phyloP scores from a whole-genome alignment of 2,113 vertebrate genomes.

The Xenotilapia flavipinnis region DNA sequence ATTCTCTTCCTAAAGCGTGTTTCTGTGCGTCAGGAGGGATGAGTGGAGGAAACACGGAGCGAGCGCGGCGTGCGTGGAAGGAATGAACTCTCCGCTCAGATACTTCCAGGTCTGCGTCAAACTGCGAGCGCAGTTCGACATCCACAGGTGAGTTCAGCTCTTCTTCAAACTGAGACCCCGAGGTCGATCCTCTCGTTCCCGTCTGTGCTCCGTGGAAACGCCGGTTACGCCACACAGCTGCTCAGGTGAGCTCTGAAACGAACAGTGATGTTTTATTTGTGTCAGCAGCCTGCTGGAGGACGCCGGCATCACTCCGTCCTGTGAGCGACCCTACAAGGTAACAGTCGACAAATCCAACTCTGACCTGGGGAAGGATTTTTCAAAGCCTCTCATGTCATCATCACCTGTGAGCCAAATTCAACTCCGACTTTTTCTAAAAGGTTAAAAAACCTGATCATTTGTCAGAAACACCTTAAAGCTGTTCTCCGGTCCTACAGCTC shows the following conservation, averaged over 20 bases:
- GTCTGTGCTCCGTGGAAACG: neutral
- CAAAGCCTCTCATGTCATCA: neutral
- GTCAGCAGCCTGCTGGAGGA: conserved; percentile 42
- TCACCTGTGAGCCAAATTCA: neutral
- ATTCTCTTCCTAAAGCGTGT: neutral
- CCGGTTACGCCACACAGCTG: neutral
- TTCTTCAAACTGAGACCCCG: neutral
- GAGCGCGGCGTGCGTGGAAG: conserved; percentile 66
- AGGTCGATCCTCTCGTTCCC: neutral
- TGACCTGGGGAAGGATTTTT: neutral
- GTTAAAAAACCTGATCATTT: neutral
- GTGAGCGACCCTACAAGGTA: conserved; percentile 62
- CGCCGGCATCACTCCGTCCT: conserved; percentile 62
- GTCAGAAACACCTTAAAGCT: neutral
- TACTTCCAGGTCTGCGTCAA: conserved; percentile 65
- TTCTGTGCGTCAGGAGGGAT: conserved; percentile 27
- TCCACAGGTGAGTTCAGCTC: conserved; percentile 39
- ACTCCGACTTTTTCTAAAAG: neutral
- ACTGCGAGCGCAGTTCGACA: conserved; percentile 42
- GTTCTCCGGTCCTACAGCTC: fast-evolving
- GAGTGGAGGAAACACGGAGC: conserved; percentile 71
- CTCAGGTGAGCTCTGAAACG: neutral
- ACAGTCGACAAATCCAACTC: neutral
- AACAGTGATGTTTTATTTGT: neutral
- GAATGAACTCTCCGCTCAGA: conserved; percentile 56